Base-by-base conservation (phyloP, 2,888 invertebrate species). In the Busseola fusca region DNA sequence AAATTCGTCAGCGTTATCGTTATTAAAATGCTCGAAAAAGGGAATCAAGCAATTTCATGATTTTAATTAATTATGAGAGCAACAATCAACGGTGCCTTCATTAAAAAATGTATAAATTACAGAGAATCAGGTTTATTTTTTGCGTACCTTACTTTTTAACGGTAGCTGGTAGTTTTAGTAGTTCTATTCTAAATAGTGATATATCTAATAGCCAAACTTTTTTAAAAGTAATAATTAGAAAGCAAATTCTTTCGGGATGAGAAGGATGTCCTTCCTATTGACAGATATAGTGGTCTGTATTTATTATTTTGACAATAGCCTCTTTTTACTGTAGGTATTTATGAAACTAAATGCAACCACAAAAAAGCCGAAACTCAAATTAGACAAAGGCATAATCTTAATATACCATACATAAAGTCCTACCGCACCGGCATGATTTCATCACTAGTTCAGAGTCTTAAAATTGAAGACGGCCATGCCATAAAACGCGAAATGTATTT, bases 401-500 rank as follows among this genome's bases (percentile, higher is more conserved):
- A 64, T 69, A 59, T 45, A 58, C 16, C 63, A 30, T 52, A 52
- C 63, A 66, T 82, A 82, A 82, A 79, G 50, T 71, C 50, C 27
- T 25, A 52, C n/a, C 37, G 45, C 48, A 50, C 16, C 18, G 16
- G 65, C 75, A 40, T 59, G 67, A 69, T 83, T 74, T 80, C 68
- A 69, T 83, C 76, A 71, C 64, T 74, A 80, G 66, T 71, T 69
- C 70, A 50, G 64, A 69, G 69, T 58, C 45, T 80, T 67, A 70
- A 78, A 72, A 78, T 78, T 66, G 65, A 72, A 65, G 60, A 65
- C 56, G 65, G 62, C 65, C 27, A 42, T 42, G 42, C 54, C 56
- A 78, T 83, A 78, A 83, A 83, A 72, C 78, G 40, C 50, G 37
- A 68, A 81, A 72, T 78, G 67, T 76, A 69, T 76, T 77, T 82